phyloP scores from a whole-genome alignment of 2,797 vertebrate genomes.

The Anableps anableps region DNA sequence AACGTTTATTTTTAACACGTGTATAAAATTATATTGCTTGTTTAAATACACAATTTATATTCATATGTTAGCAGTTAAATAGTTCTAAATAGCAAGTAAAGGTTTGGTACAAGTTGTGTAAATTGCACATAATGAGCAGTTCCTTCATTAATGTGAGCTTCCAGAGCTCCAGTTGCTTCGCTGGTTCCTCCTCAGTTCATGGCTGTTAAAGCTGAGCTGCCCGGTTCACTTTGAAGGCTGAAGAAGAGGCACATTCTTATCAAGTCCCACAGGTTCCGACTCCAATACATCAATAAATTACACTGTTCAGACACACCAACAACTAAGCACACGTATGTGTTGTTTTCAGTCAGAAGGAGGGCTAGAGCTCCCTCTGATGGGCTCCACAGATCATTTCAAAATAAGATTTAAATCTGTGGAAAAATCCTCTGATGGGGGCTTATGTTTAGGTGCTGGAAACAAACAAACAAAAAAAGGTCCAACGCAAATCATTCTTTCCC shows the following conservation, averaged over 20 bases:
- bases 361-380: conserved; percentile 31
- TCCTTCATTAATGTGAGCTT: not conserved
- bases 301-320: conserved; percentile 30
- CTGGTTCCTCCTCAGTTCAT: conserved; percentile 19
- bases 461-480: conserved; percentile 14
- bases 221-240: conserved; percentile 56
- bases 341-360: conserved; percentile 26
- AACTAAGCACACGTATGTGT: conserved; percentile 27
- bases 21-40: conserved; percentile 55
- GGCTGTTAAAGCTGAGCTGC: conserved; percentile 22
- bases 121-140: conserved; percentile 43
- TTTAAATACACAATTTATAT: conserved; percentile 54
- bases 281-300: conserved; percentile 52
- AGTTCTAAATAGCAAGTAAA: conserved; percentile 15
- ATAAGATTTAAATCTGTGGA: conserved; percentile 32
- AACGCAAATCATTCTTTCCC: conserved; percentile 16
- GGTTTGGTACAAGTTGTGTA: conserved; percentile 27
- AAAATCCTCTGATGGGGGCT: conserved; percentile 37
- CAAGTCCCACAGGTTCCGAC: conserved; percentile 58
- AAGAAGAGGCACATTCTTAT: conserved; percentile 69
- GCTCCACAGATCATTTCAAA: conserved; percentile 22
- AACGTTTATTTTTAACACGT: conserved; percentile 31
- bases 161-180: not conserved
- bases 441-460: conserved; percentile 43
- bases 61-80: conserved; percentile 34